These are phyloP conservation scores for Bellardia pandia DNA, from an alignment of 2,888 invertebrate species.

Conservation along the genomic window DNA sequence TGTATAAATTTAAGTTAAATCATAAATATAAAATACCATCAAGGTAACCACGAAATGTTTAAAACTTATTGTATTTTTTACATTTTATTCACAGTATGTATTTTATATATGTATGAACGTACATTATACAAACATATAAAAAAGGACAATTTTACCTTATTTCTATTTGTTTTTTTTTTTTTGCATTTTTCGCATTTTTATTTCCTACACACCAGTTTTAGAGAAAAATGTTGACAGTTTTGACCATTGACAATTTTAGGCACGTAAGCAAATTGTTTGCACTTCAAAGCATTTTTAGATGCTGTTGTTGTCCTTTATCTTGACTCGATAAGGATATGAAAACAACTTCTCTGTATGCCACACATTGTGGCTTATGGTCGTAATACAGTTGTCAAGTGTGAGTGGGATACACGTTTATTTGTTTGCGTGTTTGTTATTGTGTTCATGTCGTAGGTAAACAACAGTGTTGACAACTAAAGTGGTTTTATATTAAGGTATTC, in stretches of 20 bases:
- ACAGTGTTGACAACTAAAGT: slow-evolving; percentile 74
- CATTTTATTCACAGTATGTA: slow-evolving; percentile 4
- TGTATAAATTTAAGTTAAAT: slow-evolving; percentile 23
- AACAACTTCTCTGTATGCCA: slow-evolving; percentile 35
- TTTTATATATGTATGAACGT: not conserved
- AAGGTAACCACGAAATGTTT: slow-evolving; percentile 40
- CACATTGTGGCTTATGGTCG: slow-evolving; percentile 50
- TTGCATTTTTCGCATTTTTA: slow-evolving; percentile 35
- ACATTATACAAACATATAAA: not conserved
- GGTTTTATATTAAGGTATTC: slow-evolving; percentile 66
- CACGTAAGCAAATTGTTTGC: slow-evolving; percentile 76
- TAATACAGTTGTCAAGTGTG: slow-evolving; percentile 15
- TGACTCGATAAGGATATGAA: slow-evolving; percentile 41
- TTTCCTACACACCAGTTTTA: slow-evolving; percentile 25
- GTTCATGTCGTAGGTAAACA: slow-evolving; percentile 36
- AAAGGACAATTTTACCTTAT: slow-evolving; percentile 37
- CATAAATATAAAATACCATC: slow-evolving; percentile 25
- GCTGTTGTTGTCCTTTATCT: slow-evolving; percentile 31
- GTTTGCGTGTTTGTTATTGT: slow-evolving; percentile 6
- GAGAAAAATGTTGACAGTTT: slow-evolving; percentile 67
- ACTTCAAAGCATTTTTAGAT: slow-evolving; percentile 72
- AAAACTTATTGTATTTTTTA: slow-evolving; percentile 20
- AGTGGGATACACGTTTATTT: slow-evolving; percentile 3
- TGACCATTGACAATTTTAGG: slow-evolving; percentile 74
- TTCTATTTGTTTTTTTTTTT: slow-evolving; percentile 23